Evolutionary conservation across 2,797 vertebrate genomes (phyloP).

Genomic region (Lophius americanus): DNA sequence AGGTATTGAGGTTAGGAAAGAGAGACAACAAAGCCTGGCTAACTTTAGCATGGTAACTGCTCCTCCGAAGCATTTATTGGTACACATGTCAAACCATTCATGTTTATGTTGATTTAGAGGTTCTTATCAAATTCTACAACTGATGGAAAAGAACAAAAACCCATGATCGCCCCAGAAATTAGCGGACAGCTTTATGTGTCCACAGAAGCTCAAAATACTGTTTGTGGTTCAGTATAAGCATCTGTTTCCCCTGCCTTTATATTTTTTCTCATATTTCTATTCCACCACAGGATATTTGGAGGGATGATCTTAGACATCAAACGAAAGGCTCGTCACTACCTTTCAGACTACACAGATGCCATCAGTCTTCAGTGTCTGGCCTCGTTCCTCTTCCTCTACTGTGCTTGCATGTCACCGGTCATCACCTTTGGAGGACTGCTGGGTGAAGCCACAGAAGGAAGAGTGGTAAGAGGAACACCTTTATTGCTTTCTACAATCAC

Average conservation of each 20-base stretch:
- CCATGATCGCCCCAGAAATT: no score
- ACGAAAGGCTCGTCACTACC: conserved; percentile 94
- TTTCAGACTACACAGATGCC: conserved; percentile 97
- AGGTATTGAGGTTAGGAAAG: no score
- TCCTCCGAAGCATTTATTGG: no score
- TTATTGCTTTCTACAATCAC: neutral
- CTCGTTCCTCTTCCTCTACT: conserved; percentile 98
- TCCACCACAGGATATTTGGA: conserved; percentile 86
- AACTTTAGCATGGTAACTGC: no score
- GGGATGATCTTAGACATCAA: conserved; percentile 94
- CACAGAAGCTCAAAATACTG: neutral
- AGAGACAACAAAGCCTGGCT: no score
- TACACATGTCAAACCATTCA: no score
- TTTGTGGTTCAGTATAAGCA: neutral
- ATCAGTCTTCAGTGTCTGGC: conserved; percentile 97
- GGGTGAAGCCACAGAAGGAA: conserved; percentile 97
- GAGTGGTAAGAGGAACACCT: conserved; percentile 89
- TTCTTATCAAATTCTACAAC: no score
- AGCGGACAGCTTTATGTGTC: no score
- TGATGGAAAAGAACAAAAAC: no score
- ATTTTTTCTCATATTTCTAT: neutral
- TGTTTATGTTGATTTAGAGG: no score
- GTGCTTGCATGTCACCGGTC: conserved; percentile 99
- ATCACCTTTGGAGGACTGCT: conserved; percentile 98
- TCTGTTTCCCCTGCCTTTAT: no score